Evolutionary conservation across 2,797 vertebrate species (phyloP).

Genomic region (Diglossa cyanea): DNA sequence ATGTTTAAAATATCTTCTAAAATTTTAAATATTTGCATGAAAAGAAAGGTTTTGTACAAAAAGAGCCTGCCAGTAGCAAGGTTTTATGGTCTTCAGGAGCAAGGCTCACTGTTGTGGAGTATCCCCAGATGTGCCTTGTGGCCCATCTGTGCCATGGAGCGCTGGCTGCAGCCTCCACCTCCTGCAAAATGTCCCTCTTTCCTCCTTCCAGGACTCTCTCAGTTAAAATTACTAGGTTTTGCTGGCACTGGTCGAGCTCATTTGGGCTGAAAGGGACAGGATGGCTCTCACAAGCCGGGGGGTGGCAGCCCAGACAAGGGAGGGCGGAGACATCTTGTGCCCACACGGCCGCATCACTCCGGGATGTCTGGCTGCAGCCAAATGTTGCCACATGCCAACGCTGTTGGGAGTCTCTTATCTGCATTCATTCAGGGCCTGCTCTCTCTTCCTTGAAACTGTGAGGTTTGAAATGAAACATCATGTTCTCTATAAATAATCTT

Average conservation of each 20-base stretch:
- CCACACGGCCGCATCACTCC: fast-evolving
- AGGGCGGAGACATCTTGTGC: background rate
- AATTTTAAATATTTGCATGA: background rate
- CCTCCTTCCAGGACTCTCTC: background rate
- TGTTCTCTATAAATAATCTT: constrained; percentile 12
- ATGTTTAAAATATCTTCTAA: background rate
- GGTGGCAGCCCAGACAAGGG: background rate
- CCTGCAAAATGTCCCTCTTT: background rate
- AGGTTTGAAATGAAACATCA: background rate
- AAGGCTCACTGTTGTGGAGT: background rate
- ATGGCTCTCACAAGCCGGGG: background rate
- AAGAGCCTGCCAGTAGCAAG: background rate
- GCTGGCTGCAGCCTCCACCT: background rate
- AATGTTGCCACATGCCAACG: background rate
- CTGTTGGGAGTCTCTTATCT: background rate
- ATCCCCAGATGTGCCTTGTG: background rate
- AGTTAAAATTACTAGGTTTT: background rate
- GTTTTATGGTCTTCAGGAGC: background rate
- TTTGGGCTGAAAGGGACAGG: background rate
- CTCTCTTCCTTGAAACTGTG: background rate
- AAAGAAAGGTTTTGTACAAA: background rate
- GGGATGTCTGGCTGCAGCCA: background rate
- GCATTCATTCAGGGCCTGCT: background rate
- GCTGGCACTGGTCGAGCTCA: background rate
- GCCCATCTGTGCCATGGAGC: fast-evolving